phyloP scores from a whole-genome alignment of 2,888 invertebrate genomes.

The Eustalomyia histrio region DNA sequence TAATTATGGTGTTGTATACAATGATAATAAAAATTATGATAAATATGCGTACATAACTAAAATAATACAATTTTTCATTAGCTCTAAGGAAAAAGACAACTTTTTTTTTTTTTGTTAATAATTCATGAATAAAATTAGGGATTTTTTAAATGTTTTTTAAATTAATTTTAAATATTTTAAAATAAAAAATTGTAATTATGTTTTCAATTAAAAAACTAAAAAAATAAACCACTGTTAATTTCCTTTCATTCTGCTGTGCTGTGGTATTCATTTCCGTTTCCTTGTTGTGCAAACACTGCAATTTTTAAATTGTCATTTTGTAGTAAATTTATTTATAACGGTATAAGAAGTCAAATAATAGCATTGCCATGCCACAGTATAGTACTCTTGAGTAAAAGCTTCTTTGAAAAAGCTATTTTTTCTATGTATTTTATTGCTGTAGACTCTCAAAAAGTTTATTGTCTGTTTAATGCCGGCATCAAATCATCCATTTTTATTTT shows the following conservation, averaged over 20 bases:
- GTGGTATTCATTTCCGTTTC: slow-evolving; percentile 43
- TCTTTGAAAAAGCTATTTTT: slow-evolving; percentile 37
- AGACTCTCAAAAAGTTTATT: slow-evolving; percentile 49
- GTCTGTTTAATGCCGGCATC: slow-evolving; percentile 59
- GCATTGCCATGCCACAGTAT: slow-evolving; percentile 52
- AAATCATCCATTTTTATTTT: slow-evolving; percentile 5
- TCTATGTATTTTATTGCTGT: no score
- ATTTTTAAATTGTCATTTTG: neutral
- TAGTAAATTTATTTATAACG: slow-evolving; percentile 39
- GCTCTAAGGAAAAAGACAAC: no score
- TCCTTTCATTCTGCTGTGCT: slow-evolving; percentile 13
- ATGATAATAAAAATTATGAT: no score
- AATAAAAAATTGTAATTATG: no score
- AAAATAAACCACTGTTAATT: neutral
- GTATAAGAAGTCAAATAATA: slow-evolving; percentile 17
- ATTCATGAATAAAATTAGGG: no score
- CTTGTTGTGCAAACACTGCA: neutral
- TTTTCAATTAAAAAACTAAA: no score
- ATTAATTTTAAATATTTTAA: no score
- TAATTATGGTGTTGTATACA: neutral
- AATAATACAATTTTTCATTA: no score
- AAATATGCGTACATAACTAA: no score
- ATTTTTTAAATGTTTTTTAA: no score
- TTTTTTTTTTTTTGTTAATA: no score
- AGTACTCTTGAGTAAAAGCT: slow-evolving; percentile 57